Evolutionary conservation across 2,888 invertebrate species (phyloP), one percentile per base, ranked within the genome.

Genomic region (Galeruca laticollis): DNA sequence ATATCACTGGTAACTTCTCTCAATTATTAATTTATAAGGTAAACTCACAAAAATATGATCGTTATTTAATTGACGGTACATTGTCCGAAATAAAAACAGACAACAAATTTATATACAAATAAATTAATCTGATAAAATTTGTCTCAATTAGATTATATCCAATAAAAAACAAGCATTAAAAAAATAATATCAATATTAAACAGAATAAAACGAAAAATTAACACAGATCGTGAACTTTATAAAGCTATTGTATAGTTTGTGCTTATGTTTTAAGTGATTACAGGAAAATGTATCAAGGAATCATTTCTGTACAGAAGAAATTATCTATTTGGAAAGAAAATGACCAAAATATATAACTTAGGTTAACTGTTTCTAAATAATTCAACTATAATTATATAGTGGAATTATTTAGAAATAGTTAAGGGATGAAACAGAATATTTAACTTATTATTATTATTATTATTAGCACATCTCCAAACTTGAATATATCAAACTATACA

Each of bases 181-280:
- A 69, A 72, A 72, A 73, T 72, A 73, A 73, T 66, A 71, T 72
- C 65, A 70, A 68, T 72, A 71, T 65, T 70, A 71, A 74, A 70
- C 70, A 72, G 69, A 68, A 70, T 70, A 72, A 70, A 54, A 60
- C 18, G 54, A 52, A 70, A 75, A 72, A 73, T 65, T 72, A 77
- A 74, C 73, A 73, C 72, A 74, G 69, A 72, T 71, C 69, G 71
- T 73, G 71, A 52, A 71, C 60, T 70, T 40, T 33, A 51, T 76
- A 63, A 72, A 72, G 69, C 69, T 67, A 65, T 31, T 26, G 21
- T 33, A 69, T 31, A 66, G 59, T 47, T 72, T 72, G 72, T 72
- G 72, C 72, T 69, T 72, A 69, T 52, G 40, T 40, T 40, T 40
- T n/a, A 40, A 40, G 40, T 2, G n/a, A 40, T 40, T 40, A 40